Base-by-base conservation (phyloP, 2,888 invertebrate genomes). In the Campoletis raptor region DNA sequence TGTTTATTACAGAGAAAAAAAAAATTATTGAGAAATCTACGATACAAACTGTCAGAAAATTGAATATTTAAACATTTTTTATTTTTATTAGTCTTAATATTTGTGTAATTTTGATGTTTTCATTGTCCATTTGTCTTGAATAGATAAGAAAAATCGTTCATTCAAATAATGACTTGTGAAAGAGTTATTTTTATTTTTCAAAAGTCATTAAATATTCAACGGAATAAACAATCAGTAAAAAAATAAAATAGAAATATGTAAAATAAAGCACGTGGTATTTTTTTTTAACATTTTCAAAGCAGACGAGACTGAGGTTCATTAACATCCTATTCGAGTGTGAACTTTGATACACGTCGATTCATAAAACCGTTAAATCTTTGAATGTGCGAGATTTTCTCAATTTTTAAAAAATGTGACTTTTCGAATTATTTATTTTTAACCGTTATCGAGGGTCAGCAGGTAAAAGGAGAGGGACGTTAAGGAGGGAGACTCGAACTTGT, bases 401-500 rank as follows among this genome's bases (percentile, higher is more conserved):
- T 12, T 24, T 52, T 18, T 1, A 30, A 36, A 66, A 18, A 66
- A 36, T 18, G 66, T 37, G 66, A 66, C 9, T 30, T n/a, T 61
- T 15, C 30, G 61, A 30, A 30, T 30, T 45, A 30, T 72, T 24
- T 6, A 52, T 52, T 6, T 36, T 72, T 36, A 30, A 48, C 48
- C 12, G 24, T 21, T 70, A 70, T 70, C 70, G 21, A 21, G 21
- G 24, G 40, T 21, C 61, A 24, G 74, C 40, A 37, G 57, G 57
- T 21, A 18, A 42, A 24, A 4, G 18, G n/a, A 24, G n/a, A 8
- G 61, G 37, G 54, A 10, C 40, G 40, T 30, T 24, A 37, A 40
- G 30, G 42, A 61, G 40, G 42, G 61, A 24, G 40, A 12, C n/a
- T 42, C 80, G 72, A 80, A 72, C 77, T 64, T 57, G 48, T 18